Evolutionary conservation across 2,113 vertebrate species (phyloP), one percentile per base, ranked within the genome.

Genomic region (Gymnobelideus leadbeateri): DNA sequence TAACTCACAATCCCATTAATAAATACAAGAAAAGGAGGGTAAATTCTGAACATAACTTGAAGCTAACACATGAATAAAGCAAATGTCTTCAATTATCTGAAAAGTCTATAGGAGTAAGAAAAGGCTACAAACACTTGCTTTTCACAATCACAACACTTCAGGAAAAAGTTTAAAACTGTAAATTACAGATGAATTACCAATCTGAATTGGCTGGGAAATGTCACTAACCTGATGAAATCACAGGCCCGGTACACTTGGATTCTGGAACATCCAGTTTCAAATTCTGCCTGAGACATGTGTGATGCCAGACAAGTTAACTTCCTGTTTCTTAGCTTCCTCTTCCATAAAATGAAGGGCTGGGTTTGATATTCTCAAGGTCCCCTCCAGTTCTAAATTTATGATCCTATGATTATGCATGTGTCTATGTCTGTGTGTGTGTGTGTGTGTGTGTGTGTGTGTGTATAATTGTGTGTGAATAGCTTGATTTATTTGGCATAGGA

Each of bases 21-120:
- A 94, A 89, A 51, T 93, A 93, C 91, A 94, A 91, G 91, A 95
- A 96, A 96, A 91, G 51, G 14, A 57, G 90, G 91, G 91, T 89
- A 94, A 95, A 54, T 92, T 92, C 92, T 11, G 94, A 93, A 95
- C 77, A 95, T 23, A 96, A 92, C 46, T 95, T 93, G 68, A 93
- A 91, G 9, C 50, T 77, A 21, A 93, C 95, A 43, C 51, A 91
- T 77, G 91, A 91, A 53, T 77, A 93, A 93, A 91, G 52, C 92
- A 96, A 55, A 3, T 19, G n/a, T 89, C 24, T 91, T 92, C 92
- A 92, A 68, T 37, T 43, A 94, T 46, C 43, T 89, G 46, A 96
- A 61, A 96, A 94, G 51, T 90, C 25, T 53, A 50, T 2, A 94
- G 61, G 95, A 68, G 53, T 90, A 49, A 96, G 14, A 94, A 96